These are phyloP conservation scores for Diplodus sargus DNA, from an alignment of 2,797 vertebrate genomes.

Conservation along the genomic window DNA sequence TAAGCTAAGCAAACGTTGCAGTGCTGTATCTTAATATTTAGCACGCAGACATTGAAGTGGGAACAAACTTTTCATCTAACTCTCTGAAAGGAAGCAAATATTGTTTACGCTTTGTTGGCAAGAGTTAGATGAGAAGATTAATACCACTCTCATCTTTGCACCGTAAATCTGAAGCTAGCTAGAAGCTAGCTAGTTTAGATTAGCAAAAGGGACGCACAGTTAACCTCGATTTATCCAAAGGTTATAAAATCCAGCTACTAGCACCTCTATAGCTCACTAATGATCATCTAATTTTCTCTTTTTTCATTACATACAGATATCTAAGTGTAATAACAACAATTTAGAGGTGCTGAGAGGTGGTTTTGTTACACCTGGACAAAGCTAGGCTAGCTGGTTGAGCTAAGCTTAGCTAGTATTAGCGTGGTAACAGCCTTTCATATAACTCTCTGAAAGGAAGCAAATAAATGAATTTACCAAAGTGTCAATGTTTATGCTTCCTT, in stretches of 20 bases:
- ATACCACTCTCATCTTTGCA: too few species aligned
- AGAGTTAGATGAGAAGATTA: too few species aligned
- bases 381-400: background rate
- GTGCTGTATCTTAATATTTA: background rate
- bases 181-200: too few species aligned
- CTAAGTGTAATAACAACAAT: slow-evolving; percentile 13
- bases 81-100: background rate
- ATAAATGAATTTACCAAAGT: too few species aligned
- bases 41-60: background rate
- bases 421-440: background rate
- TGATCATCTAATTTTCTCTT: background rate
- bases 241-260: too few species aligned
- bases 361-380: background rate
- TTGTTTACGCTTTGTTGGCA: too few species aligned
- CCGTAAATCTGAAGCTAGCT: too few species aligned
- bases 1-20: slow-evolving; percentile 10
- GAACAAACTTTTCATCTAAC: background rate
- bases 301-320: background rate
- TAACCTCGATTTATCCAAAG: too few species aligned
- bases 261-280: background rate
- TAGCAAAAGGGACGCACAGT: background rate
- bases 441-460: background rate
- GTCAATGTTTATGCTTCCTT: too few species aligned
- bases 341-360: background rate
- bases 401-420: slow-evolving; percentile 5